Base-by-base conservation (phyloP, 2,888 invertebrate genomes). In the Drosophila putrida region DNA sequence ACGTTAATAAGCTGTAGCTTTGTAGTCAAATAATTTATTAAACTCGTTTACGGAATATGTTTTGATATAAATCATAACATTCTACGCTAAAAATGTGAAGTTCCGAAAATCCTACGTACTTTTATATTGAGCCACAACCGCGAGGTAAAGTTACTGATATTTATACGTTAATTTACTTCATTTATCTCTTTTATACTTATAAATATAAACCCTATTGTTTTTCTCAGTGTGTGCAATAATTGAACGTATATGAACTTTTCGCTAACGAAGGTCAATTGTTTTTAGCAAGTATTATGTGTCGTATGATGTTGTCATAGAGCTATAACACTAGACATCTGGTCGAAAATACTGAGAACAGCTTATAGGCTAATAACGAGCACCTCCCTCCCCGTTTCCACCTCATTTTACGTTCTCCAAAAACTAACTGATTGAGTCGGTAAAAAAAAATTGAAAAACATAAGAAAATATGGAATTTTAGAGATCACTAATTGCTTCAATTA, bases 401-500 rank as follows among this genome's bases (percentile, higher is more conserved):
- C 27, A 6, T 9, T 31, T 6, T 6, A 31, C n/a, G 44, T 4
- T 6, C 11, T 28, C 51, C 50, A 53, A 72, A 59, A 62, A 27
- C 53, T 47, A 82, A 53, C 71, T 47, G 68, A 88, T 77, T 71
- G 78, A 82, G 66, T 63, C 63, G 58, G 65, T 49, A 50, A 33
- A 43, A 53, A 20, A 60, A 67, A 13, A 75, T 64, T 67, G 65
- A 70, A 54, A 80, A 71, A 75, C 49, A 50, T 51, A 54, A 46
- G 69, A 63, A 61, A 67, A 71, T 75, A 64, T 76, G 70, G 66
- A 69, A 81, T 84, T 84, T 66, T 61, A 81, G 72, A 84, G 66
- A 68, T 67, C 69, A 80, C 80, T 82, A 88, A 88, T 88, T 83
- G 88, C 83, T 67, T 71, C 85, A 82, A 79, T 83, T 85, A 85